Percentiles rank a stretch among this genome's conserved stretches.
Evolutionary conservation across 2,888 invertebrate genomes (phyloP).

Genomic region (Lasius fuliginosus): DNA sequence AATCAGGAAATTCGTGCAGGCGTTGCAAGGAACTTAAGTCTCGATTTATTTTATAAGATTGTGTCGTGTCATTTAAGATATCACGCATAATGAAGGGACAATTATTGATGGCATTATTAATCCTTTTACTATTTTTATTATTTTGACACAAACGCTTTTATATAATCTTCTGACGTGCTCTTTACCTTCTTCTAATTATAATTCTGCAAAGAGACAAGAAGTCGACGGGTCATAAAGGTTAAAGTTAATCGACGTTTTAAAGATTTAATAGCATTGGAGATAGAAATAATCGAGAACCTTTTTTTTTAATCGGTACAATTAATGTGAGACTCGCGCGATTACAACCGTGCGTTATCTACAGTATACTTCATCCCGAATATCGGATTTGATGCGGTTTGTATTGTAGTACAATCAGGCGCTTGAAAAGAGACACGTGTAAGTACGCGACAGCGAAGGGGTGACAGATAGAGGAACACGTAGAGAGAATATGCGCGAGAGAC

Average conservation of each 20-base stretch:
- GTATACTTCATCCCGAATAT: conserved; percentile 2
- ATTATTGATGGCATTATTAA: neutral
- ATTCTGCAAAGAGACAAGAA: neutral
- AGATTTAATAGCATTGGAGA: conserved; percentile 13
- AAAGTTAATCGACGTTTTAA: conserved; percentile 51
- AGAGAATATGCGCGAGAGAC: conserved; percentile 40
- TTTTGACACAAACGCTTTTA: neutral
- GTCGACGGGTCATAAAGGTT: conserved; percentile 34
- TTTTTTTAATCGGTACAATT: conserved; percentile 1
- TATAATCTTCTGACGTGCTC: conserved; percentile 20
- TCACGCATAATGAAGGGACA: neutral
- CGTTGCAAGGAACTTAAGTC: conserved; percentile 71
- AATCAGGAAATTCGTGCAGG: conserved; percentile 68
- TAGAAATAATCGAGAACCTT: conserved; percentile 26
- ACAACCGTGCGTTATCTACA: neutral
- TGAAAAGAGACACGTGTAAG: conserved; percentile 50
- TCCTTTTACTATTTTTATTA: neutral
- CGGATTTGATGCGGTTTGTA: conserved; percentile 12
- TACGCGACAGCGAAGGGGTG: conserved; percentile 30
- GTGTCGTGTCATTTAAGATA: conserved; percentile 45
- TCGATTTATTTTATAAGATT: conserved; percentile 60
- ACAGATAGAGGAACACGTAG: conserved; percentile 50
- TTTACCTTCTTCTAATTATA: conserved; percentile 30
- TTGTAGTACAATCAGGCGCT: neutral
- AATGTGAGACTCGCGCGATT: neutral